Base-by-base conservation (phyloP, 2,113 vertebrate species). In the Nansenia antarctica region DNA sequence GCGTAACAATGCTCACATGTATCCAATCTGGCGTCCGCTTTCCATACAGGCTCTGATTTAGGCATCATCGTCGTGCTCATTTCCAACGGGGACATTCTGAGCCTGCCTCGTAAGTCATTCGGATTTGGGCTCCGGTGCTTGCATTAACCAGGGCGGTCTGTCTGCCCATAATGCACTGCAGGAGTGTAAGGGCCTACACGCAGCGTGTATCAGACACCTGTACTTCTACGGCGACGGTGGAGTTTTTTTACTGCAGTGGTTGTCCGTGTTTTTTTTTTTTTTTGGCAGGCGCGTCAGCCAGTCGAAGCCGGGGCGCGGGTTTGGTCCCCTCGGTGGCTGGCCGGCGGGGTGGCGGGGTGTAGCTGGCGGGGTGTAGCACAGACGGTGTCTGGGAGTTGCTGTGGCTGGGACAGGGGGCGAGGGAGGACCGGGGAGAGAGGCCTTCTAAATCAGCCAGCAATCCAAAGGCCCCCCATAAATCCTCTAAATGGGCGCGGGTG, bases 371-470 rank as follows among this genome's bases (percentile, higher is more conserved):
- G n/a, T n/a, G n/a, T n/a, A n/a, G n/a, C n/a, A n/a, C n/a, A n/a
- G n/a, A n/a, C n/a, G n/a, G n/a, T 11, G 45, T 6, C 5, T 22
- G 45, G 20, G n/a, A 18, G 39, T 18, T 55, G 26, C 53, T 31
- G 24, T 58, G 55, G 52, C 22, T 54, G 22, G 52, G 52, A 14
- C 14, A 3, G 0, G 55, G 54, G 55, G 42, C 42, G 42, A n/a
- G n/a, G n/a, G n/a, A n/a, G n/a, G n/a, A n/a, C n/a, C n/a, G n/a
- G n/a, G 84, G 77, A 84, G 85, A 83, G 82, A 85, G 86, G 78
- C 82, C 86, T 86, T 85, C 87, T 93, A 93, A 93, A 93, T 93
- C 92, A 93, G 87, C 82, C 83, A 89, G 90, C 90, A 91, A 92
- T 90, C 90, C 89, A 89, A 91, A 88, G 89, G 83, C 86, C 89